A percentile compares a stretch with the other conserved stretches of the same genome.
These are phyloP conservation scores for Zygogramma bicolorata DNA, from an alignment of 2,888 invertebrate species.

Conservation along the genomic window DNA sequence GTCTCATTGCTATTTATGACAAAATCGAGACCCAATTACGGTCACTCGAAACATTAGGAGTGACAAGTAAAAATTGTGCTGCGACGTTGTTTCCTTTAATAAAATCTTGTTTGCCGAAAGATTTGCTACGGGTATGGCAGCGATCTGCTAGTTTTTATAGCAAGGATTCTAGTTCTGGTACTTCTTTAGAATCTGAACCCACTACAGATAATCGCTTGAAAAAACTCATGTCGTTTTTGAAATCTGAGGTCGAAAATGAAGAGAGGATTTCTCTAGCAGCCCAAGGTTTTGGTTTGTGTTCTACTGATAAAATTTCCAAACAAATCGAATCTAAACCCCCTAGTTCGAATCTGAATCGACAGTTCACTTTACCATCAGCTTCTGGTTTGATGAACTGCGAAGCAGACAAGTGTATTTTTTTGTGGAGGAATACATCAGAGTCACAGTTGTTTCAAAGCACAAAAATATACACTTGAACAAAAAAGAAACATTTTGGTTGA, in stretches of 20 bases:
- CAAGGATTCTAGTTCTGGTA: neutral
- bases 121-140: conserved; percentile 48
- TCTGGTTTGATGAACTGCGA: conserved; percentile 36
- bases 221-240: conserved; percentile 42
- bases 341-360: neutral
- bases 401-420: conserved; percentile 35
- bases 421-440: conserved; percentile 36
- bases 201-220: conserved; percentile 22
- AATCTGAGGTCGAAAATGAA: conserved; percentile 50
- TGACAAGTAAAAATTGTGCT: no score
- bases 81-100: conserved; percentile 53
- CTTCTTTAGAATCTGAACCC: neutral
- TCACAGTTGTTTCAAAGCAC: conserved; percentile 40
- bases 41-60: no score
- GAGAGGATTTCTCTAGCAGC: conserved; percentile 42
- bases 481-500: conserved; percentile 13
- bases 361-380: conserved; percentile 24
- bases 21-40: no score
- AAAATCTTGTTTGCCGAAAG: conserved; percentile 51
- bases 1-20: no score
- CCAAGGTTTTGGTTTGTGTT: conserved; percentile 32
- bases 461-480: conserved; percentile 10
- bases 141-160: conserved; percentile 15
- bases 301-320: neutral
- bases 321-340: neutral